Conservation (phyloP, 2,113 vertebrate genomes). For the Colinus virginianus region DNA sequence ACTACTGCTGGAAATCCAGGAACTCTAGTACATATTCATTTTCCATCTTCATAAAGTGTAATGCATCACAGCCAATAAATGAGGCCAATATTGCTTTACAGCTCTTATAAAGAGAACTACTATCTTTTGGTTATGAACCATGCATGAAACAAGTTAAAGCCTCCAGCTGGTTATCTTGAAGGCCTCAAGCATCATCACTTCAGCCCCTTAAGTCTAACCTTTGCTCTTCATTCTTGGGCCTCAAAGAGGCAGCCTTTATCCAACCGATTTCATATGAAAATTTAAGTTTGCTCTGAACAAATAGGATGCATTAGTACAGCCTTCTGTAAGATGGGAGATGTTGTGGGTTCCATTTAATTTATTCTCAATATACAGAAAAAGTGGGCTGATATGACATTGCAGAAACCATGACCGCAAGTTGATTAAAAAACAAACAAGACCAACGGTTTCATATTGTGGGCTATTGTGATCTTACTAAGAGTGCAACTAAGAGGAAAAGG, state of each 20-base stretch:
- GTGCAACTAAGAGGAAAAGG: background rate
- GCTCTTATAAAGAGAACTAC: background rate
- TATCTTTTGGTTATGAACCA: background rate
- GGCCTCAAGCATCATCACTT: rapidly evolving
- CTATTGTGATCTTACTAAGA: background rate
- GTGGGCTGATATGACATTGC: background rate
- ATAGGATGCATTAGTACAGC: background rate
- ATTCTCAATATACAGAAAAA: background rate
- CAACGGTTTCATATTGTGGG: background rate
- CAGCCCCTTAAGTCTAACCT: background rate
- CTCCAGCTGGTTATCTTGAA: background rate
- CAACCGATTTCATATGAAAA: background rate
- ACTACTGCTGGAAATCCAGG: background rate
- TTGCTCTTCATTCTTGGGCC: background rate
- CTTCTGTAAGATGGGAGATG: background rate
- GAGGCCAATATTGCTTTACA: background rate
- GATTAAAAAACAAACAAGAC: background rate
- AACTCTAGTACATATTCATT: background rate
- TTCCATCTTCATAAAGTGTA: background rate
- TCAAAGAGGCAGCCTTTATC: background rate
- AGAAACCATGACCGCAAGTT: background rate
- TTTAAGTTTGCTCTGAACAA: background rate
- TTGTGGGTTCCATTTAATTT: background rate
- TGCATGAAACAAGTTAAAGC: background rate
- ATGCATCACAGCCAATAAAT: background rate